A percentile compares a stretch with the other conserved stretches of the same genome.
These are phyloP conservation scores for Tragelaphus oryx DNA, from an alignment of 2,797 vertebrate genomes.

Conservation along the genomic window DNA sequence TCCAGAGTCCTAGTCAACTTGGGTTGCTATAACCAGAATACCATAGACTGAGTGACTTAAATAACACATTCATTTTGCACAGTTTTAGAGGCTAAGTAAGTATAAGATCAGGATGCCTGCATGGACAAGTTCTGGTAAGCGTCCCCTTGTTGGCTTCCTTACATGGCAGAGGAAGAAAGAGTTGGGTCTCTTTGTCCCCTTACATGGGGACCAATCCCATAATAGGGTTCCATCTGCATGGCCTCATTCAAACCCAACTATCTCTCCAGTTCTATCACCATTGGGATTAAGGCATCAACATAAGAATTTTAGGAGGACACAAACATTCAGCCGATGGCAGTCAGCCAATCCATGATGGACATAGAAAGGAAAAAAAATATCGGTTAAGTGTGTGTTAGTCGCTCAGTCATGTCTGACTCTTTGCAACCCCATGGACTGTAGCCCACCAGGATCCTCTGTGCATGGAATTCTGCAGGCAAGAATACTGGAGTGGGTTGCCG, in stretches of 20 bases:
- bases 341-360: background rate
- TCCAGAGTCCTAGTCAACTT: background rate
- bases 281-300: background rate
- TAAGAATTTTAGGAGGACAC: background rate
- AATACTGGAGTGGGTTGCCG: background rate
- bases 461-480: background rate
- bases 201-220: background rate
- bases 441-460: background rate
- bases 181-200: background rate
- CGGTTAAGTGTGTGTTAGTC: background rate
- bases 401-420: background rate
- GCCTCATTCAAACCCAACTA: background rate
- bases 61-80: background rate
- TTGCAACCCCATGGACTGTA: background rate
- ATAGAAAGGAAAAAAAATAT: background rate
- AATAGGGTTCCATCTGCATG: background rate
- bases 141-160: background rate
- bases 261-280: background rate
- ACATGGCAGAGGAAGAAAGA: background rate
- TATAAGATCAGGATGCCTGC: background rate
- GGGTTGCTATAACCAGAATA: background rate
- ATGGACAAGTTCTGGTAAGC: background rate
- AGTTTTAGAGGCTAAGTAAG: background rate
- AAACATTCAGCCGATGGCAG: background rate
- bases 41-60: background rate